phyloP scores from a whole-genome alignment of 2,888 invertebrate genomes.

The Trissolcus brochymenae region DNA sequence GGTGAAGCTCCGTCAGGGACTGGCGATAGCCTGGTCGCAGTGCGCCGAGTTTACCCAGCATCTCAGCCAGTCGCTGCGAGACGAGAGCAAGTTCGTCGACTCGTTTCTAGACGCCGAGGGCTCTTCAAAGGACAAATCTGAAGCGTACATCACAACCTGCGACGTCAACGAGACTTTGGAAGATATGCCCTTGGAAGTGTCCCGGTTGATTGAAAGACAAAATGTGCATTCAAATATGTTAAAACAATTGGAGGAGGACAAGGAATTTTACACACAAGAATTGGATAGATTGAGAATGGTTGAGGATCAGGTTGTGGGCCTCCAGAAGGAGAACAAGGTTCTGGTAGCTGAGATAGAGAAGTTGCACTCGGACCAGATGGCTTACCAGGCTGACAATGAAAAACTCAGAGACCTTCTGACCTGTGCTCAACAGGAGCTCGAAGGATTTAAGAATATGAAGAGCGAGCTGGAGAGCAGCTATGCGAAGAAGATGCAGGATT shows the following conservation, averaged over 20 bases:
- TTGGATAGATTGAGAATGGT: constrained; percentile 34
- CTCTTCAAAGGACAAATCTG: constrained; percentile 30
- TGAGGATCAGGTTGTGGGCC: constrained; percentile 50
- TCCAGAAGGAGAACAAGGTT: constrained; percentile 60
- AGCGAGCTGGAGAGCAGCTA: constrained; percentile 82
- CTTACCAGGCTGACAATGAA: constrained; percentile 75
- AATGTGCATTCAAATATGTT: constrained; percentile 62
- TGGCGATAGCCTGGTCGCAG: constrained; percentile 71
- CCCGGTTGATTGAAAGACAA: constrained; percentile 58
- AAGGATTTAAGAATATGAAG: constrained; percentile 79
- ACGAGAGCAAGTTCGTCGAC: constrained; percentile 61
- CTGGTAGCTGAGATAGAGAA: constrained; percentile 59
- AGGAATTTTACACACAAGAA: constrained; percentile 45
- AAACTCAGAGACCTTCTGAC: constrained; percentile 78
- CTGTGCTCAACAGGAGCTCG: constrained; percentile 79
- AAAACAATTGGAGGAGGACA: constrained; percentile 62
- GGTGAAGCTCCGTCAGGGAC: constrained; percentile 67
- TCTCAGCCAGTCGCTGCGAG: constrained; percentile 49
- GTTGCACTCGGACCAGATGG: constrained; percentile 64
- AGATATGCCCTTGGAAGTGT: constrained; percentile 40
- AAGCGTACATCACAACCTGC: constrained; percentile 36
- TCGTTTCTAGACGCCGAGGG: constrained; percentile 41
- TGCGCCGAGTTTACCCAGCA: constrained; percentile 67
- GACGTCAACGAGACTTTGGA: constrained; percentile 22
- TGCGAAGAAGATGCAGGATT: constrained; percentile 86